Evolutionary conservation across 2,888 invertebrate species (phyloP), one percentile per base, ranked within the genome.

Genomic region (Oscheius sp.): DNA sequence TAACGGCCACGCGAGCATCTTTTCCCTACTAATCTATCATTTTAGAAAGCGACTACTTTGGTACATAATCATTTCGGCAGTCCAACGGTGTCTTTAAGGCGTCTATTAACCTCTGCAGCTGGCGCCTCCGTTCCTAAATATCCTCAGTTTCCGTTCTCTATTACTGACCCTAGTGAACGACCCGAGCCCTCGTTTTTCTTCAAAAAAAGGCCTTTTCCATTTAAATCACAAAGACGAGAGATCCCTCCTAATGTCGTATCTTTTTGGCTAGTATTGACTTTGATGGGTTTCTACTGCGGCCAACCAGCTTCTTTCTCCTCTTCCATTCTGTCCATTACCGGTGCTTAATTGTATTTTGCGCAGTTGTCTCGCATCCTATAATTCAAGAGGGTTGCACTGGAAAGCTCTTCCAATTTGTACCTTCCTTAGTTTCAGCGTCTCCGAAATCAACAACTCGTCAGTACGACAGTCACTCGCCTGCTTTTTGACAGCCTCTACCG

Each of bases 311-410:
- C 66, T 52, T 66, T 66, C 35, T 66, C 66, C 49, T 66, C 66
- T 66, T 66, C 66, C 66, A 66, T 66, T 66, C 52, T 66, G 52
- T 70, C 70, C 70, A 70, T 70, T 70, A 70, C 70, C 70, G 70
- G 61, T 70, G 70, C 70, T 70, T 70, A 70, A 70, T 70, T 70
- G 70, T 70, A 59, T 70, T 70, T 70, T 46, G 52, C 70, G 61
- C 61, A 70, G 59, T 70, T 70, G 70, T 70, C 70, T 70, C 58
- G 58, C 58, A 61, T 70, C 49, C 59, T 70, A 61, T 58, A 59
- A 58, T 70, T 70, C 59, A 23, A 49, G 70, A 35, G 49, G 46
- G 29, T 46, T 61, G 45, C 61, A 43, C 61, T 61, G 45, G 61
- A 61, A 49, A 46, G 70, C 69, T 58, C 55, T 70, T 45, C 59